Evolutionary conservation across 2,113 vertebrate species (phyloP).

Genomic region (Clarias magur): DNA sequence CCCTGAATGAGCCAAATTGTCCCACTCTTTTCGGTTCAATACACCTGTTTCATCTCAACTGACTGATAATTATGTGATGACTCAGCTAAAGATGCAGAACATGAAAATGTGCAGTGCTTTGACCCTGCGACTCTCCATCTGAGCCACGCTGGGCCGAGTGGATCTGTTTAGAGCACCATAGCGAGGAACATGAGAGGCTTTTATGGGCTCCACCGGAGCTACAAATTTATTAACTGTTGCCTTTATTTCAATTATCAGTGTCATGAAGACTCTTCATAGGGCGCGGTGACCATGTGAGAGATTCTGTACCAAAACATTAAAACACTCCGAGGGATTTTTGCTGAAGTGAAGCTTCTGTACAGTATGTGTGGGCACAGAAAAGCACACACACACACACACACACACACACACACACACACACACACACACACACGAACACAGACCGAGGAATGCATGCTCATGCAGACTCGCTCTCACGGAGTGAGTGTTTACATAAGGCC

Average conservation of each 20-base stretch:
- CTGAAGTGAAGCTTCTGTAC: neutral
- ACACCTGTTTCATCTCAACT: neutral
- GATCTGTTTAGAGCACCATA: conserved; percentile 14
- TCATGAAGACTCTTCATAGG: neutral
- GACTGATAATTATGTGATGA: conserved; percentile 2
- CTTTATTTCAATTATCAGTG: conserved; percentile 7
- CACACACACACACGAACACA: neutral
- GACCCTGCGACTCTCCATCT: conserved; percentile 14
- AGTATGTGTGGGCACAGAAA: neutral
- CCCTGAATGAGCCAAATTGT: neutral
- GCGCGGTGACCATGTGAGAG: conserved; percentile 2
- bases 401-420: neutral
- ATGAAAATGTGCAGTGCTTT: neutral
- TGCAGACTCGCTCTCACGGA: neutral
- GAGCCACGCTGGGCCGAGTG: conserved; percentile 9
- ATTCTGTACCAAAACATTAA: neutral
- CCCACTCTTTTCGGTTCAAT: neutral
- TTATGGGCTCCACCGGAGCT: conserved; percentile 4
- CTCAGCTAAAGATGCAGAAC: conserved; percentile 9
- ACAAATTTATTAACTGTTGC: conserved; percentile 3
- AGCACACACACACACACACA: neutral
- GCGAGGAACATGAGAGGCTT: neutral
- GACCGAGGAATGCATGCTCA: neutral
- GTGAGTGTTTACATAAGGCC: conserved; percentile 41
- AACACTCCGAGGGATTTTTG: neutral